phyloP scores from a whole-genome alignment of 1,140 invertebrate species.

The Akabosia matsudoensis region DNA sequence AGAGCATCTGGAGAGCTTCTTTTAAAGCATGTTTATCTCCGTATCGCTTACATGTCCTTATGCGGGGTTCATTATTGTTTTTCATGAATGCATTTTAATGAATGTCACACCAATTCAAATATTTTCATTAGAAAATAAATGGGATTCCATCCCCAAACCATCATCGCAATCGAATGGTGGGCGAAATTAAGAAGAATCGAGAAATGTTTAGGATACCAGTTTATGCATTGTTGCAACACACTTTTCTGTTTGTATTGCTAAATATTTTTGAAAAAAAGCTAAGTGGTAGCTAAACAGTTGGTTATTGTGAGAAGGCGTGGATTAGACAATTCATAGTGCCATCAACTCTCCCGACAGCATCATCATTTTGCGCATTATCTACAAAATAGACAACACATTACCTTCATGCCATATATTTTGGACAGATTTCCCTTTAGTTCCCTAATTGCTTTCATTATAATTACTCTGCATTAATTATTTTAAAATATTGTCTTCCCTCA shows the following conservation, averaged over 20 bases:
- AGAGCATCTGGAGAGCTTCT: too few relatives aligned
- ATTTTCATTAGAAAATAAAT: neutral
- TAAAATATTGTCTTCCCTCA: conserved; percentile 16
- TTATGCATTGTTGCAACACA: neutral
- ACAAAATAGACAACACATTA: neutral
- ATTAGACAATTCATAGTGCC: neutral
- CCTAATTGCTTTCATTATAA: conserved; percentile 21
- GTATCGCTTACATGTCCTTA: too few relatives aligned
- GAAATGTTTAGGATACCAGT: neutral
- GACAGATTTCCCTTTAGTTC: neutral
- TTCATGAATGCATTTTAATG: neutral
- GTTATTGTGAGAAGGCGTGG: conserved; percentile 9
- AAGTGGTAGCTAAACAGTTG: neutral
- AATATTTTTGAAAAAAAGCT: neutral
- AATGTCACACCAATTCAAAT: neutral
- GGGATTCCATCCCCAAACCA: neutral
- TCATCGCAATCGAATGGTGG: too few relatives aligned
- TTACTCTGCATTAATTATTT: conserved; percentile 21
- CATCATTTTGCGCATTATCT: neutral
- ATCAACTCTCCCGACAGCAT: neutral
- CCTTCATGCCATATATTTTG: neutral
- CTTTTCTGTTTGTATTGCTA: neutral
- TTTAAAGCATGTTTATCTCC: too few relatives aligned
- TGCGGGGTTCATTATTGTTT: neutral
- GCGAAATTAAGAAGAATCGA: neutral